Conservation (phyloP, 1,140 invertebrate genomes). For the Chironomus tepperi region DNA sequence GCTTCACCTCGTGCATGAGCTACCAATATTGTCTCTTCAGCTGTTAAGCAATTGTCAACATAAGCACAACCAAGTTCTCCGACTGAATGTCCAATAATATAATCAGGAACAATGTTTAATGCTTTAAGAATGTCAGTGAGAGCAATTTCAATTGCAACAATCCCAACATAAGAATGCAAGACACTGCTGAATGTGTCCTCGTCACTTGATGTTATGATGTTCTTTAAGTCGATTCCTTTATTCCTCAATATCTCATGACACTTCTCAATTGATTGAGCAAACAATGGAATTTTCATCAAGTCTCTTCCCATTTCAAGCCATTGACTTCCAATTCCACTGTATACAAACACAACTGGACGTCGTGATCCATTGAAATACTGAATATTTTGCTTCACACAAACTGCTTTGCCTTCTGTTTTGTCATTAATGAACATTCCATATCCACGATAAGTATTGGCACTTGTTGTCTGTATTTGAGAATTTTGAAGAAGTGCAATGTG, state of each 20-base stretch:
- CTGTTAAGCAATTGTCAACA: conserved; percentile 75
- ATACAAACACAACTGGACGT: conserved; percentile 76
- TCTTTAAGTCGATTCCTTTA: conserved; percentile 67
- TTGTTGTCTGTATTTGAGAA: conserved; percentile 35
- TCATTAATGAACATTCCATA: conserved; percentile 28
- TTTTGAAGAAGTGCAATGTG: conserved; percentile 47
- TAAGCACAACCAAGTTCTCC: conserved; percentile 85
- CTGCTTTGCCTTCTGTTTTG: conserved; percentile 40
- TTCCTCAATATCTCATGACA: conserved; percentile 62
- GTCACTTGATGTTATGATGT: conserved; percentile 66
- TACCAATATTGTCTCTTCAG: conserved; percentile 71
- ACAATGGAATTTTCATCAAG: conserved; percentile 55
- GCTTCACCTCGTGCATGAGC: conserved; percentile 79
- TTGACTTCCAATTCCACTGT: conserved; percentile 85
- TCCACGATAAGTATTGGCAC: conserved; percentile 32
- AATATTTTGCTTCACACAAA: conserved; percentile 41
- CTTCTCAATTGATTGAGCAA: conserved; percentile 60
- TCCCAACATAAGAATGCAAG: conserved; percentile 81
- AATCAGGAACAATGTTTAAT: conserved; percentile 70
- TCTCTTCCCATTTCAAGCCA: conserved; percentile 74
- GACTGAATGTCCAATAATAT: conserved; percentile 79
- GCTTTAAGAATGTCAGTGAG: conserved; percentile 65
- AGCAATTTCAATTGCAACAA: conserved; percentile 80
- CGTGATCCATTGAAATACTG: conserved; percentile 50
- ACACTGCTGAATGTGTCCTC: conserved; percentile 70